phyloP scores from a whole-genome alignment of 2,888 invertebrate genomes.

The Pachymerium ferrugineum region DNA sequence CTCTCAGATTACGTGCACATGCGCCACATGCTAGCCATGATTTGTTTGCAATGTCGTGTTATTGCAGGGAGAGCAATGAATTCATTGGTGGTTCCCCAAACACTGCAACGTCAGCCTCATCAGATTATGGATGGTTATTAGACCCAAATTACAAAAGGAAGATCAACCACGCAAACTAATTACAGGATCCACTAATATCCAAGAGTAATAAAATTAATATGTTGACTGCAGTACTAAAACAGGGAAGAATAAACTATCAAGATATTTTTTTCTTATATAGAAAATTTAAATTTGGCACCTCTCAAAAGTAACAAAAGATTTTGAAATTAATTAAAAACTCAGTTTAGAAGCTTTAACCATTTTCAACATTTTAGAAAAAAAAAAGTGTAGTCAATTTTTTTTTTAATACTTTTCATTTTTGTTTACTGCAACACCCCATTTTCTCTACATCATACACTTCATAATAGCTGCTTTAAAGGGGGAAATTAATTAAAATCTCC shows the following conservation, averaged over 20 bases:
- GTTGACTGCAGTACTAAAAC: background rate
- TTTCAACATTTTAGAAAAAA: too few relatives aligned
- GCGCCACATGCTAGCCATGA: background rate
- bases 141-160: conserved; percentile 15
- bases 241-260: background rate
- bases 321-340: background rate
- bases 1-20: background rate
- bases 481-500: conserved; percentile 8
- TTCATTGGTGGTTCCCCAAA: conserved; percentile 12
- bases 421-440: background rate
- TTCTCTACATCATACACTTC: background rate
- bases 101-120: background rate
- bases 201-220: background rate
- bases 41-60: conserved; percentile 5
- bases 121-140: conserved; percentile 15
- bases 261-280: too few relatives aligned
- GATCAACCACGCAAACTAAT: conserved; percentile 10
- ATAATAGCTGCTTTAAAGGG: background rate
- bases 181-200: background rate
- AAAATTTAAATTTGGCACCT: too few relatives aligned
- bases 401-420: background rate
- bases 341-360: too few relatives aligned
- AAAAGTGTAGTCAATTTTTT: background rate
- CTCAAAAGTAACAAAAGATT: background rate
- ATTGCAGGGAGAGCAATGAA: conserved; percentile 4